Base-by-base conservation (phyloP, 2,888 invertebrate genomes). In the Trisateles emortualis region DNA sequence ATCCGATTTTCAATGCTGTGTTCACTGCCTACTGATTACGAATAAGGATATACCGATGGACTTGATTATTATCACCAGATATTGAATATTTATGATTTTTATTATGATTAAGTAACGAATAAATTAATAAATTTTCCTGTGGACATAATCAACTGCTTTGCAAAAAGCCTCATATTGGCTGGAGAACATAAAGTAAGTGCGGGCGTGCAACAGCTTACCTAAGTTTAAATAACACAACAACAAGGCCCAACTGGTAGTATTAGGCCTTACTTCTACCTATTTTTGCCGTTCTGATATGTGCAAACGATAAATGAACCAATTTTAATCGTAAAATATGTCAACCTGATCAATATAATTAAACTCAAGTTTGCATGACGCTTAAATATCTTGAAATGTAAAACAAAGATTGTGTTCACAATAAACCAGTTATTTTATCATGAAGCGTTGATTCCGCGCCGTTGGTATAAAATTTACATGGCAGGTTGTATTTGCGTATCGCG, bases 1-100 rank as follows among this genome's bases (percentile, higher is more conserved):
- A 48, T 24, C 43, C 40, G 33, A 43, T 47, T 35, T 44, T 29
- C 32, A 26, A 17, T 48, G 43, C 48, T 38, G 41, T 19, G 32
- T 52, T 45, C 52, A 44, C 35, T n/a, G n/a, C n/a, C n/a, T 38
- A 16, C 36, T 47, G 45, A 6, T 52, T 47, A 48, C 50, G 19
- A 26, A 50, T 33, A 33, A 17, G 43, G 39, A 52, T 30, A 24
- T 19, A 49, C 36, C 14, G n/a, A 19, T 22, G 29, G 14, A 36
- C 11, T 29, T 10, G 6, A 45, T 47, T 29, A n/a, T 10, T 24
- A 39, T 17, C 32, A 17, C n/a, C 13, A 38, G n/a, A 22, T 19
- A 26, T 40, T 42, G 14, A 51, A 42, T 49, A 33, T 44, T 19
- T 32, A 44, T 44, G 22, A 44, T 22, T 19, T 11, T 39, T 22